Evolutionary conservation across 2,888 invertebrate genomes (phyloP).

Genomic region (Rugalucina vietnamica): DNA sequence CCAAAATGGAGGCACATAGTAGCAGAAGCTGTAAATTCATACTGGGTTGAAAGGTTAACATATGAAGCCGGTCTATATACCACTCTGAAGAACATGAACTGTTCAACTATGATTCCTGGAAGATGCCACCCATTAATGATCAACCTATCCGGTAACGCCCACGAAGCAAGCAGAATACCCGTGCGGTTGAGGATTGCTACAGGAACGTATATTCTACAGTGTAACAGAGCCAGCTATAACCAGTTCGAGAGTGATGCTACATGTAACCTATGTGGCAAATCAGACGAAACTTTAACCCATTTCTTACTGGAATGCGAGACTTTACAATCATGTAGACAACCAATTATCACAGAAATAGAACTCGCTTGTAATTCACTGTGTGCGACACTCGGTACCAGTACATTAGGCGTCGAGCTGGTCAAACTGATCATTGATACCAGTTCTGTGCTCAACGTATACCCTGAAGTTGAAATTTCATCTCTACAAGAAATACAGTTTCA

Average conservation of each 20-base stretch:
- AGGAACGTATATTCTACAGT: background rate
- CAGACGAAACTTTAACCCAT: background rate
- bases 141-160: background rate
- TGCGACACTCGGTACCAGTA: too few species aligned
- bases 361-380: too few species aligned
- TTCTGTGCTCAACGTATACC: too few species aligned
- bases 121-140: background rate
- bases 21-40: background rate
- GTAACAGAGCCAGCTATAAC: background rate
- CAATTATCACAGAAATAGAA: too few species aligned
- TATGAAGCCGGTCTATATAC: background rate
- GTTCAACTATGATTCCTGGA: background rate
- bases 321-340: background rate
- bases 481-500: too few species aligned
- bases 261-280: background rate
- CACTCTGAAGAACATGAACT: background rate
- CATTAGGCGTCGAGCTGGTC: too few species aligned
- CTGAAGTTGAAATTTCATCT: too few species aligned
- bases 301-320: background rate
- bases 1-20: background rate
- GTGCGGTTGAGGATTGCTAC: background rate
- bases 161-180: background rate
- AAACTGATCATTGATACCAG: too few species aligned
- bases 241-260: background rate
- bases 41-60: background rate